Evolutionary conservation across 2,113 vertebrate genomes (phyloP), one percentile per base, ranked within the genome.

Genomic region (Rynchops niger): DNA sequence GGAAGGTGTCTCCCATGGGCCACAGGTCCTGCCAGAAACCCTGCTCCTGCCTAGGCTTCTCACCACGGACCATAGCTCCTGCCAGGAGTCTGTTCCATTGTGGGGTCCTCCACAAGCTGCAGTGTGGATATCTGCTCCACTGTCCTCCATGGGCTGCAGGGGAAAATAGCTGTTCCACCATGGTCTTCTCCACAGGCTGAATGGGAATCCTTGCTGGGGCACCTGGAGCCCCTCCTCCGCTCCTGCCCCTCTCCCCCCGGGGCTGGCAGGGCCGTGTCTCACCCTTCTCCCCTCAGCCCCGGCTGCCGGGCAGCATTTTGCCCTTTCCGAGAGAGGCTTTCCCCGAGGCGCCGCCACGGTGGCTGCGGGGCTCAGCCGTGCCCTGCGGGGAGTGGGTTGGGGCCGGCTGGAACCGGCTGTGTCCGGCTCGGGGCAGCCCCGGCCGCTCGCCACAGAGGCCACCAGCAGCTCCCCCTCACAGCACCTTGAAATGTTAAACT

Each of bases 391-490:
- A 20, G 20, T 23, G 4, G 13, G 56, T n/a, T 15, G 34, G 56
- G n/a, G 56, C 12, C 5, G 13, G 56, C 34, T 59, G 45, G 45
- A 62, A 50, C 53, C 0, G 3, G 29, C 55, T 71, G 36, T 36
- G 47, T 29, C 30, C 2, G 4, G 17, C 38, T 27, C 2, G 0
- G 38, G 61, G 61, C 38, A 53, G 10, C 23, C 38, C 29, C 0
- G 0, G 17, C 10, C 6, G 0, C 7, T 34, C 27, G 18, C 22
- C 45, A 23, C 9, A 52, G 42, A 4, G 29, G n/a, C 14, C 0
- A 0, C 21, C n/a, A 2, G 25, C 72, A 69, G 43, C 7, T 3
- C 9, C 18, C 27, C 15, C 16, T 21, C 6, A 40, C 21, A 27
- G 13, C 22, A 38, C 34, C 49, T 27, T 47, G 49, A 47, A 65